These are phyloP conservation scores for Camptogramma bilineatum DNA, from an alignment of 2,888 invertebrate species.

Conservation along the genomic window DNA sequence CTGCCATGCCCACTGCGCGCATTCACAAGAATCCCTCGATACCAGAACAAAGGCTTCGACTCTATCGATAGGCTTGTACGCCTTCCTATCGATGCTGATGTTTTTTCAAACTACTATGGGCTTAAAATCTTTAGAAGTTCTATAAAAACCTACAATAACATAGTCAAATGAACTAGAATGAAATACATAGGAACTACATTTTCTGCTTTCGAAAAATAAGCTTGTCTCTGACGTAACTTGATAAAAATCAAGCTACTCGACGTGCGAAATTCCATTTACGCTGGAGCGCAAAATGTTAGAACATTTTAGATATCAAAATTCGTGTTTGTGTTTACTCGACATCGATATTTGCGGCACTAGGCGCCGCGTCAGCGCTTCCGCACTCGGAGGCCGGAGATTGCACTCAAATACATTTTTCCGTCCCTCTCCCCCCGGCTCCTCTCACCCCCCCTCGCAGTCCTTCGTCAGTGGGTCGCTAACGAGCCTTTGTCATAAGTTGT, in stretches of 20 bases:
- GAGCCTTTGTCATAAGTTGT: constrained; percentile 45
- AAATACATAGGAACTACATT: not conserved
- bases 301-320: constrained; percentile 13
- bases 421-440: constrained; percentile 15
- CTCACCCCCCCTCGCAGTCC: constrained; percentile 25
- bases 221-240: not conserved
- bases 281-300: not conserved
- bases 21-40: constrained; percentile 20
- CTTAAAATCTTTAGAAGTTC: not conserved
- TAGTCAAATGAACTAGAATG: not conserved
- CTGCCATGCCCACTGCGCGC: constrained; percentile 3
- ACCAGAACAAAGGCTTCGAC: constrained; percentile 18
- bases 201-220: not conserved
- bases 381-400: constrained; percentile 49
- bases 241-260: not conserved
- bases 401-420: constrained; percentile 53
- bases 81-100: constrained; percentile 21
- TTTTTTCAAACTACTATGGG: not conserved
- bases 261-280: not conserved
- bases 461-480: constrained; percentile 42
- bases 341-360: constrained; percentile 27
- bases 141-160: not conserved
- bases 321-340: constrained; percentile 23
- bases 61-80: constrained; percentile 15
- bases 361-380: constrained; percentile 32